A percentile compares a stretch with the other conserved stretches of the same genome.
Conservation (phyloP, 2,888 invertebrate genomes). For the Scelioninae gen. 2 region DNA sequence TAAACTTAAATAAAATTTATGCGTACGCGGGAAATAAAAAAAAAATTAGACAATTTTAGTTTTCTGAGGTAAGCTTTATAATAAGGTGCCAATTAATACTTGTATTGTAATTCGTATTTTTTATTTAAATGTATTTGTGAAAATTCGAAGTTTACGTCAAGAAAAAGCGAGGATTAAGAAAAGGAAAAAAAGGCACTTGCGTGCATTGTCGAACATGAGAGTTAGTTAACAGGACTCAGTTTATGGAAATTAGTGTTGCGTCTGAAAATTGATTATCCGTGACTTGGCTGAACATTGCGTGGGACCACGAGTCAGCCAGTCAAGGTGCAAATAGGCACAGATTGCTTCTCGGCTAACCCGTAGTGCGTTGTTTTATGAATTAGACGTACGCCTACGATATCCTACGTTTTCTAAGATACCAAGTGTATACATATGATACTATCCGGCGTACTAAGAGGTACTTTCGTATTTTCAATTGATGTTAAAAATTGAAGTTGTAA, state of each 20-base stretch:
- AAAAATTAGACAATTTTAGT: too few relatives aligned
- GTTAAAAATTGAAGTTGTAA: slow-evolving; percentile 15
- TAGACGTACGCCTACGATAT: slow-evolving; percentile 57
- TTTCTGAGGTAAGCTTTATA: too few relatives aligned
- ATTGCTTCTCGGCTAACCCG: slow-evolving; percentile 45
- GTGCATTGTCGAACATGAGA: slow-evolving; percentile 47
- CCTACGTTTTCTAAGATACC: slow-evolving; percentile 3
- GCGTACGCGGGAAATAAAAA: too few relatives aligned
- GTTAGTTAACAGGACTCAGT: slow-evolving; percentile 58
- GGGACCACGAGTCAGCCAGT: slow-evolving; percentile 61
- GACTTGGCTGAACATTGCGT: slow-evolving; percentile 60
- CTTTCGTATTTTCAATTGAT: slow-evolving; percentile 29
- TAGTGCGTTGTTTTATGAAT: slow-evolving; percentile 53
- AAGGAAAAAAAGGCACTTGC: too few relatives aligned
- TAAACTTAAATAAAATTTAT: too few relatives aligned
- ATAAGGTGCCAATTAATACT: too few relatives aligned
- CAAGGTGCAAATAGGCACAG: slow-evolving; percentile 51
- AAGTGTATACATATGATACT: slow-evolving; percentile 20
- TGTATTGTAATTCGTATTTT: too few relatives aligned
- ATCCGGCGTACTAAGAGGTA: slow-evolving; percentile 3
- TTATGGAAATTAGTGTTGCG: slow-evolving; percentile 69
- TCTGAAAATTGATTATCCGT: slow-evolving; percentile 68
- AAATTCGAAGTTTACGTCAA: too few relatives aligned
- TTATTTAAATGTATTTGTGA: too few relatives aligned
- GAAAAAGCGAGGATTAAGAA: too few relatives aligned